These are phyloP conservation scores for Amphipoea oculea DNA, from an alignment of 2,888 invertebrate species.

Conservation along the genomic window DNA sequence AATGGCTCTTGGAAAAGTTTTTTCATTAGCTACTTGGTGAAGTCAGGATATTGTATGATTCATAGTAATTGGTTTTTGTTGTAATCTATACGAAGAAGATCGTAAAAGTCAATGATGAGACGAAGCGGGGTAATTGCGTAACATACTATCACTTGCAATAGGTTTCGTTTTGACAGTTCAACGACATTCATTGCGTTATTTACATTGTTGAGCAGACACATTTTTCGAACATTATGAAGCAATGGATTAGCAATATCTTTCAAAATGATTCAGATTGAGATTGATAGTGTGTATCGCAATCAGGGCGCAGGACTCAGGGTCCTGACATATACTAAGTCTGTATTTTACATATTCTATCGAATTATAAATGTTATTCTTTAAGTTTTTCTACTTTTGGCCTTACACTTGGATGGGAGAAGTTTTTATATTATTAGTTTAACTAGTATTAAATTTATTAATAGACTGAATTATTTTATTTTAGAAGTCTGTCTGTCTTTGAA, in stretches of 20 bases:
- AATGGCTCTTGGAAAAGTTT: constrained; percentile 62
- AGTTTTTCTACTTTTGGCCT: background rate
- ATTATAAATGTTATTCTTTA: background rate
- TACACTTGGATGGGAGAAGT: constrained; percentile 9
- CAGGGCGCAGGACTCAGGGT: background rate
- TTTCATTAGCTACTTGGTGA: constrained; percentile 67
- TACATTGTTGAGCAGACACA: too few species aligned
- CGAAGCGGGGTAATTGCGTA: background rate
- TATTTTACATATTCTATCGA: constrained; percentile 10
- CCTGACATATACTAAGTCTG: background rate
- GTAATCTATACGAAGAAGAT: constrained; percentile 58
- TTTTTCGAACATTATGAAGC: too few species aligned
- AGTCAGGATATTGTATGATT: constrained; percentile 67
- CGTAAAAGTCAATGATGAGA: constrained; percentile 49
- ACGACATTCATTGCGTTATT: too few species aligned
- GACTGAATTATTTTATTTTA: background rate
- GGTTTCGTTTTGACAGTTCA: too few species aligned
- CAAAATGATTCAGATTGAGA: too few species aligned
- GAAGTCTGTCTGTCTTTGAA: too few species aligned
- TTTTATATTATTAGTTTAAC: background rate
- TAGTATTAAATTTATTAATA: too few species aligned
- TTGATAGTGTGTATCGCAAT: too few species aligned
- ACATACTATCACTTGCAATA: too few species aligned
- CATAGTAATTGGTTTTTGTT: constrained; percentile 67
- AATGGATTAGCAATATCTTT: too few species aligned